Base-by-base conservation (phyloP, 2,888 invertebrate species). In the Seira musarum region DNA sequence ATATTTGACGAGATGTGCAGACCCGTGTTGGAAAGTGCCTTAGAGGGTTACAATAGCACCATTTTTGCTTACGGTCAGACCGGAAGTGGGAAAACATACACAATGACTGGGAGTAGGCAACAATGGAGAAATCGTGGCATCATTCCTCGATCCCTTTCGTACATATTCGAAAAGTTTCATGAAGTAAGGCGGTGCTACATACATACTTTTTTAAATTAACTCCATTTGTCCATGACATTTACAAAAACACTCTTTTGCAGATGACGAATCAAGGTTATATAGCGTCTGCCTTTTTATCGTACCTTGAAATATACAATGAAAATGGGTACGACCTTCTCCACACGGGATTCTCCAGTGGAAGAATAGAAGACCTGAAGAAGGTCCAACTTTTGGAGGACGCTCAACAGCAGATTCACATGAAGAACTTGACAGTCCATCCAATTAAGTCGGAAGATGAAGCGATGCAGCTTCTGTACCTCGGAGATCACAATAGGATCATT, bases 61-160 rank as follows among this genome's bases (percentile, higher is more conserved):
- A 89, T 91, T 78, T 90, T 91, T 87, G 91, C 91, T 1, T 91
- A 91, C 82, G 91, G 91, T 10, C 91, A 91, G 89, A 91, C 91
- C 15, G 91, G 91, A 53, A 91, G 91, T 87, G 91, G 91, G 5
- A 91, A 91, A 87, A 91, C 91, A 0, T 90, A 89, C 83, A 88
- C 90, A 19, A 90, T 91, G 84, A 91, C 90, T 2, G 91, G 91
- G 10, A 89, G 89, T 17, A 88, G 89, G 5, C 87, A 87, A 72
- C 87, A 87, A 22, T 89, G 88, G 81, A 88, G 89, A n/a, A 88
- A 89, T 19, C 88, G 90, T 77, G 91, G 91, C 64, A 89, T 91
- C 49, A 89, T 91, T 77, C 91, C 91, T 0, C 88, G 91, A 83
- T 89, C 90, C 17, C 88, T 91, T 75, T 88, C 90, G 82, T 89